Evolutionary conservation across 2,888 invertebrate species (phyloP).

Genomic region (Drosophila koepferae): DNA sequence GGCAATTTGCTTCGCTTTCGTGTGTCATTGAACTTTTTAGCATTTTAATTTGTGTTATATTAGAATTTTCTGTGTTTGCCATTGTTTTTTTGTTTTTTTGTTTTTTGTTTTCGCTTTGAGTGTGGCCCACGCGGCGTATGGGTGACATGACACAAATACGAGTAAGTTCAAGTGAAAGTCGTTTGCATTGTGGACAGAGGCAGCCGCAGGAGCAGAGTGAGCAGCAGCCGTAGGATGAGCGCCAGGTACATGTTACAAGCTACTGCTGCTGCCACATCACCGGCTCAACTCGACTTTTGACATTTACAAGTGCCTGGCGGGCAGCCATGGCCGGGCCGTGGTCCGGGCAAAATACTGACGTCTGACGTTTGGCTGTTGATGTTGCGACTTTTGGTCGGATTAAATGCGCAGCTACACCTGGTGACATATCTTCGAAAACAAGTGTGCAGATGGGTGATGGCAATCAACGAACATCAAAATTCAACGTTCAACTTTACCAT

Average conservation of each 20-base stretch:
- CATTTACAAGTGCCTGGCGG: slow-evolving; percentile 61
- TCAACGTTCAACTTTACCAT: slow-evolving; percentile 71
- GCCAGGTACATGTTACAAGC: slow-evolving; percentile 61
- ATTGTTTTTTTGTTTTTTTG: slow-evolving; percentile 8
- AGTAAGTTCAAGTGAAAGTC: slow-evolving; percentile 68
- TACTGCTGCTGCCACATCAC: neutral
- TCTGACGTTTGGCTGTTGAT: slow-evolving; percentile 71
- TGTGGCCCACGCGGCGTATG: slow-evolving; percentile 45
- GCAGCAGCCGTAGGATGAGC: slow-evolving; percentile 2
- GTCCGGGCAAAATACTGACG: slow-evolving; percentile 29
- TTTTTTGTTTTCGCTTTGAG: slow-evolving; percentile 23
- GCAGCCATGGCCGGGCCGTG: slow-evolving; percentile 46
- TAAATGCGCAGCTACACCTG: slow-evolving; percentile 79
- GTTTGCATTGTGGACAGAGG: slow-evolving; percentile 62
- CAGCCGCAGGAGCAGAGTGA: slow-evolving; percentile 28
- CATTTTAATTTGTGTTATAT: slow-evolving; percentile 30
- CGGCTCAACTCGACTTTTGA: slow-evolving; percentile 54
- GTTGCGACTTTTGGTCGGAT: slow-evolving; percentile 80
- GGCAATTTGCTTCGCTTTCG: too few relatives aligned
- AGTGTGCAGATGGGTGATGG: slow-evolving; percentile 69
- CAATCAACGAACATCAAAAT: slow-evolving; percentile 79
- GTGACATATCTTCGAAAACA: slow-evolving; percentile 74
- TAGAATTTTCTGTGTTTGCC: slow-evolving; percentile 26
- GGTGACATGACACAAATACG: slow-evolving; percentile 52
- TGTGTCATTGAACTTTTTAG: slow-evolving; percentile 20